Conservation (phyloP, 2,797 vertebrate species). For the Alosa sapidissima region DNA sequence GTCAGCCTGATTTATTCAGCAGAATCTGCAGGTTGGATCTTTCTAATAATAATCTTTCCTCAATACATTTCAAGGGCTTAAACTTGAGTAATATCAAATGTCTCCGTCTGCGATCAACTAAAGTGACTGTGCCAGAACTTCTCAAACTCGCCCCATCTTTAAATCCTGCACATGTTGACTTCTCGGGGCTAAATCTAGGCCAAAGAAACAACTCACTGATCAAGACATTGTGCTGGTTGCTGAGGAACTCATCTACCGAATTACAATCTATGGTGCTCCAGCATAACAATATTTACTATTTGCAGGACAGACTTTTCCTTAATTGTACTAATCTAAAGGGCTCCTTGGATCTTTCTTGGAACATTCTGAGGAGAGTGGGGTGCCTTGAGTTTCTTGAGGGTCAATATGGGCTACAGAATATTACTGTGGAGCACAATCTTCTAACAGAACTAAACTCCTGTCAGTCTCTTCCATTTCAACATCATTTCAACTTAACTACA, state of each 20-base stretch:
- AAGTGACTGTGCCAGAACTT: conserved; percentile 59
- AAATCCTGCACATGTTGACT: conserved; percentile 60
- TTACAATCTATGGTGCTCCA: conserved; percentile 52
- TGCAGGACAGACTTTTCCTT: conserved; percentile 47
- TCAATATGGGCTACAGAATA: conserved; percentile 47
- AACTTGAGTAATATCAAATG: conserved; percentile 58
- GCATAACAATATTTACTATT: conserved; percentile 54
- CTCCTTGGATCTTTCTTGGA: conserved; percentile 65
- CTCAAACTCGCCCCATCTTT: conserved; percentile 61
- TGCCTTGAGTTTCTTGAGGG: conserved; percentile 66
- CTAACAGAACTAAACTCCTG: conserved; percentile 54
- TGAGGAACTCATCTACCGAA: conserved; percentile 42
- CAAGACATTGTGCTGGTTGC: conserved; percentile 56
- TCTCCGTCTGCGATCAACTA: conserved; percentile 64
- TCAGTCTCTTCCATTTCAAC: not conserved
- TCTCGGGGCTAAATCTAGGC: conserved; percentile 60
- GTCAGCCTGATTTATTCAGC: conserved; percentile 56
- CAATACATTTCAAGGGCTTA: conserved; percentile 61
- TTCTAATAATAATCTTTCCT: conserved; percentile 60
- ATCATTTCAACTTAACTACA: conserved; percentile 46
- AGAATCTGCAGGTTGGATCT: conserved; percentile 65
- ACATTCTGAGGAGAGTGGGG: conserved; percentile 41
- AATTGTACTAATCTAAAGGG: conserved; percentile 63
- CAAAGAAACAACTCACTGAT: conserved; percentile 46
- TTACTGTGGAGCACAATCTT: conserved; percentile 69